Base-by-base conservation (phyloP, 2,888 invertebrate species). In the Petrolisthes manimaculis region DNA sequence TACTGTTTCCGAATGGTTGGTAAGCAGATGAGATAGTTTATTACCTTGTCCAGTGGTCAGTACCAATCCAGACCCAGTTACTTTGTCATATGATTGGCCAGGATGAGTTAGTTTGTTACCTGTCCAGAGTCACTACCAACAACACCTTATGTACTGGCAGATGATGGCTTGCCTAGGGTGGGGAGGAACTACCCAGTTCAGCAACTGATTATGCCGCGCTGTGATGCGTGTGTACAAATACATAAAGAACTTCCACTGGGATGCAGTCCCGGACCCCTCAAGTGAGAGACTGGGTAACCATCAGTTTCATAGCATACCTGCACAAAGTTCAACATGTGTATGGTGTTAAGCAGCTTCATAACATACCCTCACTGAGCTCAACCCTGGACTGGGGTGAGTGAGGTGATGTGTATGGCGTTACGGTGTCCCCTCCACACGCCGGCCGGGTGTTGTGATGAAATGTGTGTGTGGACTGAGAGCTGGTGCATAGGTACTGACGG, bases 401-500 rank as follows among this genome's bases (percentile, higher is more conserved):
- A 61, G 61, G 61, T 61, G 71, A 71, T n/a, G 21, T 71, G 21
- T n/a, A 71, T 71, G 71, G 21, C 1, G 8, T 8, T n/a, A 21
- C 14, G 8, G 71, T 21, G 71, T 71, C 71, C 71, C 21, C 71
- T n/a, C 71, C 21, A 21, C 71, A 71, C 21, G 71, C n/a, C 71
- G 6, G 71, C n/a, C 71, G 6, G 71, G 21, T 71, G 71, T 71
- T 5, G 21, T 8, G 6, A 71, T 61, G 61, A 9, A 61, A 9
- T 61, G 12, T 12, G 12, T 12, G 12, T n/a, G 71, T 71, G 71
- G 18, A 71, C 71, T 21, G 71, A 14, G 21, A 21, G 14, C 18
- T 71, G 71, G 71, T 71, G 71, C 4, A 21, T 21, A 71, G 71
- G 21, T 37, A 77, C 77, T 77, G n/a, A 77, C 37, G 71, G 71